phyloP scores from a whole-genome alignment of 2,113 vertebrate genomes.

The Galeopterus variegatus region DNA sequence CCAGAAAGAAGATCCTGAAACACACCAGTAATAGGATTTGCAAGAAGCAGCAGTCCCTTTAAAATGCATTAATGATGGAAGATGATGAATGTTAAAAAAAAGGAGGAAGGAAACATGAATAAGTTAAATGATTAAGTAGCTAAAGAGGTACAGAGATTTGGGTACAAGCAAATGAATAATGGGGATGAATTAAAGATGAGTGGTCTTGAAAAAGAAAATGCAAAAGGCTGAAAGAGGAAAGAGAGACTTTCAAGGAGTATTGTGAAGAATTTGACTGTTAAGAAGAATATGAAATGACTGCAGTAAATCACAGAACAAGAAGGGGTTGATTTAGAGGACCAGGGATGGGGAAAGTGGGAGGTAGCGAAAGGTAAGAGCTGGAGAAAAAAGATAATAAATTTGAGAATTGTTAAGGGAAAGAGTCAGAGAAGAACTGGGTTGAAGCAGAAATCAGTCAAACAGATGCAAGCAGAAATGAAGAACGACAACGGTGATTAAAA shows the following conservation, averaged over 20 bases:
- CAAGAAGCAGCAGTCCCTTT: background rate
- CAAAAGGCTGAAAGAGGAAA: conserved; percentile 52
- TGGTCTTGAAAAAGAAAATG: conserved; percentile 27
- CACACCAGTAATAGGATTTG: background rate
- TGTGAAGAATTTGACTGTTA: conserved; percentile 51
- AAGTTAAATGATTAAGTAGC: conserved; percentile 58
- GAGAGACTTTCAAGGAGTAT: conserved; percentile 54
- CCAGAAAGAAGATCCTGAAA: background rate
- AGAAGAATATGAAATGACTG: conserved; percentile 63
- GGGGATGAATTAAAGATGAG: conserved; percentile 75
- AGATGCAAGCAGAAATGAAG: conserved; percentile 66
- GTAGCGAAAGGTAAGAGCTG: conserved; percentile 51
- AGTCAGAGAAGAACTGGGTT: conserved; percentile 64
- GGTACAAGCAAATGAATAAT: conserved; percentile 49
- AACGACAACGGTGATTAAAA: conserved; percentile 76
- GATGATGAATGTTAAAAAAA: background rate
- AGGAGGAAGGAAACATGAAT: background rate
- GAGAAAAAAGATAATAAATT: conserved; percentile 79
- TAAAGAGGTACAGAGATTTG: conserved; percentile 43
- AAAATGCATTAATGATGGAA: conserved; percentile 55
- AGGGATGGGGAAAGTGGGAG: background rate
- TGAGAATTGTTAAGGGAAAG: conserved; percentile 77
- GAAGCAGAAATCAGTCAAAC: conserved; percentile 80
- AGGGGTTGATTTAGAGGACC: conserved; percentile 76
- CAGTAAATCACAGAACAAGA: conserved; percentile 74